phyloP scores from a whole-genome alignment of 1,140 invertebrate genomes.

The Acyrthosiphon pisum region DNA sequence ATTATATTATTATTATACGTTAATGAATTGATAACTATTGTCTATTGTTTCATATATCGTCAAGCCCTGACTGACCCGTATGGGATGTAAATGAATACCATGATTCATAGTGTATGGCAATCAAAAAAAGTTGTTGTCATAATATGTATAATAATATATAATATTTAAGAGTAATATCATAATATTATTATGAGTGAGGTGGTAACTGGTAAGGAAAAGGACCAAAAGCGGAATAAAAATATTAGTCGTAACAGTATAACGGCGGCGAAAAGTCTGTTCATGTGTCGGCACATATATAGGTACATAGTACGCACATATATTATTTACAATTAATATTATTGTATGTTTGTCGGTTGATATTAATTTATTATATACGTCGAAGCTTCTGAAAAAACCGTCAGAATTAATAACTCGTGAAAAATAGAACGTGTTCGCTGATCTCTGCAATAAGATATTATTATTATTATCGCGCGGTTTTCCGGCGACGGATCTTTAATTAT shows the following conservation, averaged over 20 bases:
- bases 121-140: neutral
- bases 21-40: neutral
- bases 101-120: neutral
- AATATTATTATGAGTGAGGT: too few species aligned
- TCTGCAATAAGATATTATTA: neutral
- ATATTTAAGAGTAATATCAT: neutral
- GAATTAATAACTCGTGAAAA: conserved; percentile 22
- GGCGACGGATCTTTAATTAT: neutral
- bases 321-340: neutral
- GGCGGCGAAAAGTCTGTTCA: neutral
- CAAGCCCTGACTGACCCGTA: too few species aligned
- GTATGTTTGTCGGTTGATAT: neutral
- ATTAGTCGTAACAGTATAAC: neutral
- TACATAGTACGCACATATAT: too few species aligned
- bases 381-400: neutral
- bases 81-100: neutral
- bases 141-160: neutral
- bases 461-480: neutral
- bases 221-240: neutral
- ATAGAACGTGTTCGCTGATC: neutral
- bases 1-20: neutral
- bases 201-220: neutral
- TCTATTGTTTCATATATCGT: neutral
- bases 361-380: neutral
- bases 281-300: neutral